Conservation (phyloP, 2,113 vertebrate genomes). For the Bos taurus region DNA sequence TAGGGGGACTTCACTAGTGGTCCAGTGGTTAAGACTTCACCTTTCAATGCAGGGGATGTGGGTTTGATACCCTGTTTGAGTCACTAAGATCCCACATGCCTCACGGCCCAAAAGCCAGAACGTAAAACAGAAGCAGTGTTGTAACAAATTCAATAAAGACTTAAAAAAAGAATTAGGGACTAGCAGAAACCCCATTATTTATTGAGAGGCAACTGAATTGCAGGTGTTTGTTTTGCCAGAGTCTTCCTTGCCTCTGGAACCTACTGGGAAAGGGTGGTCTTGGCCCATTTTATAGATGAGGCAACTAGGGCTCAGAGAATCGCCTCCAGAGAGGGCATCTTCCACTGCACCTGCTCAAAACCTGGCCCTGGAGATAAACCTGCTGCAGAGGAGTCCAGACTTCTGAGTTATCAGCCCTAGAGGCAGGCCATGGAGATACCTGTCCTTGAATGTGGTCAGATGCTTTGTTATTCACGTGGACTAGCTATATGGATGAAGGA, state of each 20-base stretch:
- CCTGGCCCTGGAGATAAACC: not conserved
- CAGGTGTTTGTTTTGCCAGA: not conserved
- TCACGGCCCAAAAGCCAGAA: not conserved
- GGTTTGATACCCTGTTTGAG: not conserved
- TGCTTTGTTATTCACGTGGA: fast-evolving
- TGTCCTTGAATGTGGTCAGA: not conserved
- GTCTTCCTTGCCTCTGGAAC: not conserved
- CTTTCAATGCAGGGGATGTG: not conserved
- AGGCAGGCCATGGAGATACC: not conserved
- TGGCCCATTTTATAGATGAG: not conserved
- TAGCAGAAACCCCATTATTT: not conserved
- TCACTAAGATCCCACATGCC: not conserved
- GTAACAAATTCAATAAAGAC: not conserved
- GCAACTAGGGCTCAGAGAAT: not conserved
- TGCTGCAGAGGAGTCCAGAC: not conserved
- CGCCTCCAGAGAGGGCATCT: no score
- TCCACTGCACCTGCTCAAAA: not conserved
- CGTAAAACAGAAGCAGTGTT: not conserved
- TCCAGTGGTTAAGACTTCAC: not conserved
- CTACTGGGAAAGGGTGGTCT: not conserved
- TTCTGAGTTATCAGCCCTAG: not conserved
- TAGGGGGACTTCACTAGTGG: not conserved
- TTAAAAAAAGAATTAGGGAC: not conserved
- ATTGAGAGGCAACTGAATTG: not conserved
- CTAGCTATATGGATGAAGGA: no score